Conservation (phyloP, 30 jellyfish, hydroid and myxozoan genomes). For the Aurelia aurita complex sp. Pacific region DNA sequence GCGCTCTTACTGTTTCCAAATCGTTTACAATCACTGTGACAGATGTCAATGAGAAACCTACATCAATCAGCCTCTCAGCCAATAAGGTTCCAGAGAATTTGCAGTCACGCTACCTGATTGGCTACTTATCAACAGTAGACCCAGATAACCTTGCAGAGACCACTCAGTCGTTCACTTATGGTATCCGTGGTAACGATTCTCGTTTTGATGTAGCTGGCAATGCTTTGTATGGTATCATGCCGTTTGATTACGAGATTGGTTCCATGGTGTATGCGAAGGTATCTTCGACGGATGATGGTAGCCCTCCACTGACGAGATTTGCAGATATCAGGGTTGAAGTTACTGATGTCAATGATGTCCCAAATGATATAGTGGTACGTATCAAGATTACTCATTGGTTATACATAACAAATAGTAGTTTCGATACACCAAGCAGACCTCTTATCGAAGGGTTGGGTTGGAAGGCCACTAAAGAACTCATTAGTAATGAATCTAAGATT, state of each 20-base stretch:
- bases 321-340: slow-evolving; percentile 46
- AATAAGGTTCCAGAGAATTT: slow-evolving; percentile 57
- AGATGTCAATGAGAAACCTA: slow-evolving; percentile 92
- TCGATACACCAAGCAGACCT: too few relatives aligned
- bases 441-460: too few relatives aligned
- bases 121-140: slow-evolving; percentile 65
- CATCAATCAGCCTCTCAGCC: slow-evolving; percentile 43
- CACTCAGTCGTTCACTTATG: slow-evolving; percentile 67
- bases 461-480: too few relatives aligned
- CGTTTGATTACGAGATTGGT: slow-evolving; percentile 49
- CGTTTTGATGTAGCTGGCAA: slow-evolving; percentile 33
- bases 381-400: neutral
- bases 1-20: slow-evolving; percentile 24
- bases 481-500: too few relatives aligned
- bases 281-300: slow-evolving; percentile 74
- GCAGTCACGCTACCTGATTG: slow-evolving; percentile 26
- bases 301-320: slow-evolving; percentile 56
- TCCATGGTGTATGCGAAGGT: slow-evolving; percentile 43
- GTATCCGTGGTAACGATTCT: slow-evolving; percentile 57
- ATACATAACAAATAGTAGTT: neutral
- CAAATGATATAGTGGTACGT: slow-evolving; percentile 84
- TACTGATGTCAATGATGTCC: slow-evolving; percentile 81
- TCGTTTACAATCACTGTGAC: slow-evolving; percentile 39
- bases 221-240: slow-evolving; percentile 7
- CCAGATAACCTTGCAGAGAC: slow-evolving; percentile 61